Percentiles rank a stretch among this genome's conserved stretches.
Conservation (phyloP, 2,113 vertebrate species). For the Arothron firmamentum region DNA sequence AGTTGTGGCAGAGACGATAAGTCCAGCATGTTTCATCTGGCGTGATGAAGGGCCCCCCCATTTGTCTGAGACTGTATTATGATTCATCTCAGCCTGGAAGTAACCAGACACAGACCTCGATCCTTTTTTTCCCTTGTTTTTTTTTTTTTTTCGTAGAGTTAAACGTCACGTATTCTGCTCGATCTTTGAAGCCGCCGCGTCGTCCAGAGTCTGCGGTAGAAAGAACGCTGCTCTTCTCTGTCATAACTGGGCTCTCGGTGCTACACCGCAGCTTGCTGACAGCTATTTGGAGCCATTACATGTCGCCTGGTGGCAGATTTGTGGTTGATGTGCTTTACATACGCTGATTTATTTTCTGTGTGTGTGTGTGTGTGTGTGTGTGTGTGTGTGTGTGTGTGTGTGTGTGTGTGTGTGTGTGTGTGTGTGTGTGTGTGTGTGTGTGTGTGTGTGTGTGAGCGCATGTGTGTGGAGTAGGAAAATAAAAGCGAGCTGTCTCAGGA, state of each 20-base stretch:
- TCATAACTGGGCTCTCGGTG: conserved; percentile 52
- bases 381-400: conserved; percentile 42
- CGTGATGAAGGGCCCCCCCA: conserved; percentile 11
- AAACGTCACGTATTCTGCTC: no score
- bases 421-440: conserved; percentile 41
- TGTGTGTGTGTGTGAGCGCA: conserved; percentile 41
- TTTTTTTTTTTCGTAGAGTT: no score
- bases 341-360: conserved; percentile 23
- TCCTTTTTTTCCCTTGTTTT: background rate
- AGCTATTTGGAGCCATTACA: conserved; percentile 62
- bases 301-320: conserved; percentile 58
- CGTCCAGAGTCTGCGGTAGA: no score
- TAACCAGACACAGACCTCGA: conserved; percentile 47
- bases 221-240: conserved; percentile 31
- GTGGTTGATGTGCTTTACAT: conserved; percentile 29
- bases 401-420: conserved; percentile 41
- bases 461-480: conserved; percentile 25
- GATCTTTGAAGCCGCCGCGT: no score
- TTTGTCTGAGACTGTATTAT: conserved; percentile 14
- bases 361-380: conserved; percentile 47
- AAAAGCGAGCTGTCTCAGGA: conserved; percentile 23
- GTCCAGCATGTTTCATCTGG: conserved; percentile 7
- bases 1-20: conserved; percentile 3
- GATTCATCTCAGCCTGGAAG: conserved; percentile 14
- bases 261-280: conserved; percentile 64